These are phyloP conservation scores for Nymphalis urticae DNA, from an alignment of 2,888 invertebrate species.

Conservation along the genomic window DNA sequence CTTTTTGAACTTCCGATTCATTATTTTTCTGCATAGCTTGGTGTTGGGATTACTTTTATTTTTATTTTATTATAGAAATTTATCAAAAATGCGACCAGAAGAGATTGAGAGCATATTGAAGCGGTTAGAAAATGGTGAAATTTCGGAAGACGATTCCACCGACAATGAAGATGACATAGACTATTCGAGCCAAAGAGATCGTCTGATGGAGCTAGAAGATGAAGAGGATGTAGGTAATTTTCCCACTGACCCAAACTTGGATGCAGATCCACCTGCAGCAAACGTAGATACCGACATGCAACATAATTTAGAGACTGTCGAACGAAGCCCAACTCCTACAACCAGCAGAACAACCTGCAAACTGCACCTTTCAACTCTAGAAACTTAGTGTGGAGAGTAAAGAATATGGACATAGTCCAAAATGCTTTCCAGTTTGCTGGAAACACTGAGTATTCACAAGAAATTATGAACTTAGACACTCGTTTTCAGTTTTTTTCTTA, in stretches of 20 bases:
- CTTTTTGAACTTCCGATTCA: slow-evolving; percentile 39
- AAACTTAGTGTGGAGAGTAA: slow-evolving; percentile 49
- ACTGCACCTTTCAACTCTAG: slow-evolving; percentile 47
- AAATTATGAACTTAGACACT: slow-evolving; percentile 46
- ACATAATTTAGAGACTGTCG: slow-evolving; percentile 48
- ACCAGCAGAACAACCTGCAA: slow-evolving; percentile 43
- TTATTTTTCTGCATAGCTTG: slow-evolving; percentile 45
- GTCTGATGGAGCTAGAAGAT: slow-evolving; percentile 46
- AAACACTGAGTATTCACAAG: slow-evolving; percentile 46
- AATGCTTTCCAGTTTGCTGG: slow-evolving; percentile 45
- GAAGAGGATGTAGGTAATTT: slow-evolving; percentile 47
- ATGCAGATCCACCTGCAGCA: slow-evolving; percentile 3
- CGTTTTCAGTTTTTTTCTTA: slow-evolving; percentile 49
- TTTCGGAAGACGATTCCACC: slow-evolving; percentile 47
- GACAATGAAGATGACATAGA: slow-evolving; percentile 48
- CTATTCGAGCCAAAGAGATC: slow-evolving; percentile 47
- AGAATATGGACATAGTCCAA: slow-evolving; percentile 49
- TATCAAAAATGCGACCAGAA: slow-evolving; percentile 48
- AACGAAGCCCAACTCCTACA: slow-evolving; percentile 39
- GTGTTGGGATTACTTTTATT: slow-evolving; percentile 46
- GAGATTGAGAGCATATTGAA: slow-evolving; percentile 47
- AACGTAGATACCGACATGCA: slow-evolving; percentile 37
- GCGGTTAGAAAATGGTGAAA: slow-evolving; percentile 47
- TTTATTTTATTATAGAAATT: slow-evolving; percentile 45
- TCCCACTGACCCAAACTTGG: slow-evolving; percentile 44